Base-by-base conservation (phyloP, 2,888 invertebrate species). In the Fragum whitleyi region DNA sequence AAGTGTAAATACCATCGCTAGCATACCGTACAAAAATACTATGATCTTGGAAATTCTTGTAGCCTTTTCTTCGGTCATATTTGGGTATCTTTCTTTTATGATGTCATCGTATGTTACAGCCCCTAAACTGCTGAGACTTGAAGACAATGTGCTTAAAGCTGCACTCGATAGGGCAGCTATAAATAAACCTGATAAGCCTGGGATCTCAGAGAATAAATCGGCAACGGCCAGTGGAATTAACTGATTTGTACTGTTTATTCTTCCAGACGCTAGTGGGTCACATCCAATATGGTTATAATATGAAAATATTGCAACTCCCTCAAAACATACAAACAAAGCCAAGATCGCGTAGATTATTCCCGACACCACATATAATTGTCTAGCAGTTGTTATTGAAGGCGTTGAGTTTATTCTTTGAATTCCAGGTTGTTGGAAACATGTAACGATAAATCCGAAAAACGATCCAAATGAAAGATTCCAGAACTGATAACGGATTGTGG, bases 71-170 rank as follows among this genome's bases (percentile, higher is more conserved):
- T 57, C 57, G 26, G 57, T 26, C 26, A 57, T 57, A 57, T 57
- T 28, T 57, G 57, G 57, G 26, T 57, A 57, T 57, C 26, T 57
- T 28, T 57, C 61, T 59, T 77, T 81, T n/a, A 81, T 81, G 29
- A 81, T 61, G 55, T 81, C 81, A 55, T 81, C 77, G 59, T 81
- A 81, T 23, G 74, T 81, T 2, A 81, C 74, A 1, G 81, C 81
- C 9, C 77, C 51, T 55, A 81, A 36, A 74, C 81, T 74, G 29
- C 71, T 81, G 5, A 81, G 65, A 23, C 81, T 74, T 23, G 81
- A 81, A 0, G 81, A 81, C 9, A 81, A 28, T 21, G 81, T 77
- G 55, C 82, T 82, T 16, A 82, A 51, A 3, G 79, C 79, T 32
- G 82, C 82, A 23, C 73, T 70, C 19, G 79, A 61, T 21, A 82